Evolutionary conservation across 2,113 vertebrate genomes (phyloP), one percentile per base, ranked within the genome.

Genomic region (Python bivittatus): DNA sequence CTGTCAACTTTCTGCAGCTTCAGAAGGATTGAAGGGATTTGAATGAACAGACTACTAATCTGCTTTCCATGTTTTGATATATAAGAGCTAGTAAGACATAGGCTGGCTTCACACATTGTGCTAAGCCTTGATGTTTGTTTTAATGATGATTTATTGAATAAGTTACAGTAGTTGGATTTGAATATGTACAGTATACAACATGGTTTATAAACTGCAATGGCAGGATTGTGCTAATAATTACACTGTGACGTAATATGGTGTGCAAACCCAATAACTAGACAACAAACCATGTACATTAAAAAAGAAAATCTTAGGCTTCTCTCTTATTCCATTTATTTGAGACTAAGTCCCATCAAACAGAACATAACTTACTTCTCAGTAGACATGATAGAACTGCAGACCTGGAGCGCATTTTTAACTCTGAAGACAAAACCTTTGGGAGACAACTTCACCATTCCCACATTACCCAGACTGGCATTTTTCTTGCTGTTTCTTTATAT

Each of bases 401-500:
- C 2, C 11, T 88, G 1, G 42, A 52, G 6, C 1, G 57, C 17
- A 29, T 90, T 61, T 54, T 79, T 27, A 33, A 53, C 23, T 1
- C 48, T 84, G 10, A 0, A 8, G 6, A 17, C 2, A 0, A 86
- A 64, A 83, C 2, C 0, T 27, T 54, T 84, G 53, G 60, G 44
- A 86, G 44, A 84, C 61, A 48, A 56, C 33, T 33, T 25, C 44
- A 42, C 4, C 10, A 33, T 83, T 90, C 86, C 54, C 22, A 54
- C 88, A 53, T 92, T 60, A 48, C 42, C 38, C 22, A 86, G 29
- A 88, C 27, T 90, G 88, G 44, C 56, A 27, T 87, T 89, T 68
- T 86, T 92, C 54, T 89, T 86, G n/a, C 53, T 54, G 61, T 87
- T 93, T 90, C 85, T 58, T 60, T 29, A 84, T 83, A 87, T 61